Conservation (phyloP, 2,888 invertebrate genomes). For the Agrochola litura region DNA sequence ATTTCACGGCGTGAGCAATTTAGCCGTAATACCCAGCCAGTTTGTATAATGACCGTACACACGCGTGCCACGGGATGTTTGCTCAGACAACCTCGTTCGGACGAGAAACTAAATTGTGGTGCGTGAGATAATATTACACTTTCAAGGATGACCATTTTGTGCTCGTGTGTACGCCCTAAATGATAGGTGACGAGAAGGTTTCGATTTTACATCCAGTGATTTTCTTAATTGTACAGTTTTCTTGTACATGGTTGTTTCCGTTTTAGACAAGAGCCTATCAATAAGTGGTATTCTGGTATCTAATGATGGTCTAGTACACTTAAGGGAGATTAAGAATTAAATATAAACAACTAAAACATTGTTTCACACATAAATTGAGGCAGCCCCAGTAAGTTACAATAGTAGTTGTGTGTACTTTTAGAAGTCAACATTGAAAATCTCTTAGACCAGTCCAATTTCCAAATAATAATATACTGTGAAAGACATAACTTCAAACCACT, state of each 20-base stretch:
- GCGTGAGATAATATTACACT: slow-evolving; percentile 61
- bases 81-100: slow-evolving; percentile 62
- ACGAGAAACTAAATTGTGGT: slow-evolving; percentile 70
- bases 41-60: slow-evolving; percentile 60
- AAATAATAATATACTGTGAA: slow-evolving; percentile 2
- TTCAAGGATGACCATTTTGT: slow-evolving; percentile 64
- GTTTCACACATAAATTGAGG: too few relatives aligned
- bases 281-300: too few relatives aligned
- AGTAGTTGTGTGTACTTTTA: neutral
- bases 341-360: too few relatives aligned
- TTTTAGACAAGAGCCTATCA: neutral
- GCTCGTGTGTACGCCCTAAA: slow-evolving; percentile 34
- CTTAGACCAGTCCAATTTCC: neutral
- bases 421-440: neutral
- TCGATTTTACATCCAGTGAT: slow-evolving; percentile 9
- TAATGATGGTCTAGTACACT: neutral
- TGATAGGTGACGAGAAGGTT: slow-evolving; percentile 34
- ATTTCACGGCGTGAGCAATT: slow-evolving; percentile 64
- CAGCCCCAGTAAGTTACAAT: too few relatives aligned
- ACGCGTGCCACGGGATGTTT: slow-evolving; percentile 64
- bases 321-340: neutral
- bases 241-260: neutral
- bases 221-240: slow-evolving; percentile 12
- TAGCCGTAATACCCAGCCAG: slow-evolving; percentile 57
- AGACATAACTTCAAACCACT: slow-evolving; percentile 14